Evolutionary conservation across 2,797 vertebrate species (phyloP).

Genomic region (Cossypha dichroa): DNA sequence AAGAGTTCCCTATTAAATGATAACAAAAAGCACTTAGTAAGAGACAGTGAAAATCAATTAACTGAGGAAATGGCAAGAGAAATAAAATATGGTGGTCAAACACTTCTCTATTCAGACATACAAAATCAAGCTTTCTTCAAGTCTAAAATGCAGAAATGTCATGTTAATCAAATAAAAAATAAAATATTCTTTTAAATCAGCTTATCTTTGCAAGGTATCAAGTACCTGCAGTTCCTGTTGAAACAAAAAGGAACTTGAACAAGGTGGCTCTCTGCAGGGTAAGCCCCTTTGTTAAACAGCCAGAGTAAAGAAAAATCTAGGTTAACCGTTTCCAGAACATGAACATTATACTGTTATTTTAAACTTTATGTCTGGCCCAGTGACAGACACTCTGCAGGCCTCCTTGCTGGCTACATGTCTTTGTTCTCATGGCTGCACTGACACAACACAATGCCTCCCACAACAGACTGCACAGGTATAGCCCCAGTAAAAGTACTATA

Average conservation of each 20-base stretch:
- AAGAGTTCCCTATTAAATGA: slow-evolving; percentile 5
- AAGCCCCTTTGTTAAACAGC: background rate
- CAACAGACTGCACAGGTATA: fast-evolving
- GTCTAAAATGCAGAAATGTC: background rate
- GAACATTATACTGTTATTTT: background rate
- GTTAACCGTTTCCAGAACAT: background rate
- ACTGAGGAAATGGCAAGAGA: background rate
- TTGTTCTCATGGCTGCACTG: background rate
- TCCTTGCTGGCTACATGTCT: background rate
- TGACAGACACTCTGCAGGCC: background rate
- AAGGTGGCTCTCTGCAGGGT: background rate
- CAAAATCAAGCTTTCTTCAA: background rate
- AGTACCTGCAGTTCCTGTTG: background rate
- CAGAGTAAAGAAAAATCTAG: background rate
- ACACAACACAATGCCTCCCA: background rate
- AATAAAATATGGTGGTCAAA: background rate
- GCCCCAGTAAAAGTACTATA: background rate
- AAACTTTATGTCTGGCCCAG: background rate
- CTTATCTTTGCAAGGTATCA: background rate
- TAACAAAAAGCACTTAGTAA: slow-evolving; percentile 11
- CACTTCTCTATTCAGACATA: background rate
- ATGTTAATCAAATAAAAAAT: background rate
- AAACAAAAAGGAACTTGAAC: background rate
- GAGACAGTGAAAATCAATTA: slow-evolving; percentile 17
- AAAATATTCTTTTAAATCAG: background rate